phyloP scores from a whole-genome alignment of 2,113 vertebrate genomes.

The Oreochromis spilurus region DNA sequence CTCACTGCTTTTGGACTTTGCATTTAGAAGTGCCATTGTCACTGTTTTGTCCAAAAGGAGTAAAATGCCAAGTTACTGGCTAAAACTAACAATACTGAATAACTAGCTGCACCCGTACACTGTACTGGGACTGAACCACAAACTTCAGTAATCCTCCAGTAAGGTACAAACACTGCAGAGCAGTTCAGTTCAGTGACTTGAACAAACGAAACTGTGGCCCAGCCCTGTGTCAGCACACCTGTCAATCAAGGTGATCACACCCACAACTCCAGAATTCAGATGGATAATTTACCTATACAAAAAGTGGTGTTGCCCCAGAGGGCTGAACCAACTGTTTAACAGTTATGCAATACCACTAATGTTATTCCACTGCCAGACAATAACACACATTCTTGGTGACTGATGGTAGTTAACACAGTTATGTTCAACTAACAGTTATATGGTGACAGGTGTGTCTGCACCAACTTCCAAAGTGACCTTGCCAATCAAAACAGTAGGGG shows the following conservation, averaged over 20 bases:
- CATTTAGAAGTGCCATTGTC: not conserved
- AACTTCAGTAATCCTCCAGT: not conserved
- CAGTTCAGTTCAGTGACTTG: not conserved
- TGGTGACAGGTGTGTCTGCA: not conserved
- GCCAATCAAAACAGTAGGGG: not conserved
- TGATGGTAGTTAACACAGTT: not conserved
- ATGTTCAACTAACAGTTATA: not conserved
- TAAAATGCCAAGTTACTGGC: not conserved
- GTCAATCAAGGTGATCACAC: not conserved
- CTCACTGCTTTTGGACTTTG: not conserved
- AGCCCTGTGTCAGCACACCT: not conserved
- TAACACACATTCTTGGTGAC: not conserved
- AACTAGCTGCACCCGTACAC: not conserved
- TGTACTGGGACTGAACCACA: not conserved
- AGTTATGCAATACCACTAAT: not conserved
- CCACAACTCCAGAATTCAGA: not conserved
- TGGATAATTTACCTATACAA: not conserved
- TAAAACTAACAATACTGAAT: not conserved
- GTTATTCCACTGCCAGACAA: constrained; percentile 1
- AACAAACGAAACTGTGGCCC: not conserved
- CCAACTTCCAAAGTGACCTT: not conserved
- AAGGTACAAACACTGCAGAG: not conserved
- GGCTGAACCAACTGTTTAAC: not conserved
- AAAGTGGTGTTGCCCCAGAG: not conserved
- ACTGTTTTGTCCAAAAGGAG: not conserved